Evolutionary conservation across 2,888 invertebrate genomes (phyloP), one percentile per base, ranked within the genome.

Genomic region (Lagria hirta): DNA sequence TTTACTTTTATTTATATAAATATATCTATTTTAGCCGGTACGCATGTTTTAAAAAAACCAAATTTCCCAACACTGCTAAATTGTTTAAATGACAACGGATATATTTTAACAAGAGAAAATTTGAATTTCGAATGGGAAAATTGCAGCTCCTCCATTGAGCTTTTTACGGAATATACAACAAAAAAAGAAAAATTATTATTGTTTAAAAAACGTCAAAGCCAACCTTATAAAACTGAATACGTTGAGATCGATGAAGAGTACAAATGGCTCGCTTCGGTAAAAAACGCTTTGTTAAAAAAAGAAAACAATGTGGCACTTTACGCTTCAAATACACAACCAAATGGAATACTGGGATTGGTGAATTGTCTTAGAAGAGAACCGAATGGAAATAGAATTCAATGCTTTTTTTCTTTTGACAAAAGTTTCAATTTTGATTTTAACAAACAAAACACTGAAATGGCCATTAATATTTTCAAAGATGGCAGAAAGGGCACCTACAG

Each of bases 291-390:
- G 1, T 12, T 68, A 0, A 65, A 66, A 47, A 50, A 50, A 6
- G 49, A 60, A 38, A 23, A 44, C 8, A 48, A 55, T 15, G 73
- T 87, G 1, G 64, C 94, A 1, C 80, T 87, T 8, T 64, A 57
- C 36, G 74, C 82, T 1, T 80, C 84, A 65, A 79, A 81, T 51
- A 82, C 84, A 38, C 74, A 76, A 2, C 72, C 82, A 4, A 88
- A 79, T 63, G 98, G 98, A n/a, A 74, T 94, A 1, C 66, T 86
- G 58, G 86, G 86, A 14, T 68, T 86, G 45, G 73, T 81, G 3
- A 84, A 84, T 54, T 86, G 85, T 65, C 63, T 86, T 7, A 68
- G 77, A 42, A 75, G 75, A 55, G 84, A 84, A 64, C 73, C 76
- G 1, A 77, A 77, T 33, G 68, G 68, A 8, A 61, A 64, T 18